Evolutionary conservation across 2,113 vertebrate species (phyloP).

Genomic region (Hippocampus abdominalis): DNA sequence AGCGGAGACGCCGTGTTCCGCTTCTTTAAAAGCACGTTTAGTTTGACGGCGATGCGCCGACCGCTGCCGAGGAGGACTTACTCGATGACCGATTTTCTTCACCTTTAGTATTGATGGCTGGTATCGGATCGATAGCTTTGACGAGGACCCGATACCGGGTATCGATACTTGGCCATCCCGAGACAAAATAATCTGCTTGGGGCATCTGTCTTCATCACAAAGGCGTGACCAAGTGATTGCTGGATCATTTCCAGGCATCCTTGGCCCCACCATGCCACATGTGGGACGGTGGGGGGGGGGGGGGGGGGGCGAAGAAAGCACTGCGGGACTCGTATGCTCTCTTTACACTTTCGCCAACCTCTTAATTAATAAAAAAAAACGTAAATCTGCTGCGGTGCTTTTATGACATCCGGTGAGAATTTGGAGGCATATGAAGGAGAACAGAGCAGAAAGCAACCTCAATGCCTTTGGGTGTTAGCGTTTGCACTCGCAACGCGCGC

Average conservation of each 20-base stretch:
- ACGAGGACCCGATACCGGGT: too few species aligned
- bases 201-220: slow-evolving; percentile 12
- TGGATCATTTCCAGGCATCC: slow-evolving; percentile 10
- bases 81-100: too few species aligned
- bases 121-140: too few species aligned
- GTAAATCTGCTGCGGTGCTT: slow-evolving; percentile 23
- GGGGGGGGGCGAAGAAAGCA: background rate
- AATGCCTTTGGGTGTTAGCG: background rate
- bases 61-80: too few species aligned
- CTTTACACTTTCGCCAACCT: slow-evolving; percentile 6
- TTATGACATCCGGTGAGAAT: slow-evolving; percentile 5
- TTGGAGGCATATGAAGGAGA: background rate
- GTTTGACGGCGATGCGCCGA: too few species aligned
- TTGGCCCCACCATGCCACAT: too few species aligned
- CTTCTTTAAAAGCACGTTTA: background rate
- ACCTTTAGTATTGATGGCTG: too few species aligned
- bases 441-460: background rate
- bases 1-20: background rate
- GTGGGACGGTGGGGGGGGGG: too few species aligned
- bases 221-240: background rate
- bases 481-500: background rate
- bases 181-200: slow-evolving; percentile 3
- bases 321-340: slow-evolving; percentile 15
- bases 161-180: too few species aligned
- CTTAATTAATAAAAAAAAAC: slow-evolving; percentile 35